A percentile compares a stretch with the other conserved stretches of the same genome.
Evolutionary conservation across 2,888 invertebrate genomes (phyloP).

Genomic region (Abrostola tripartita): DNA sequence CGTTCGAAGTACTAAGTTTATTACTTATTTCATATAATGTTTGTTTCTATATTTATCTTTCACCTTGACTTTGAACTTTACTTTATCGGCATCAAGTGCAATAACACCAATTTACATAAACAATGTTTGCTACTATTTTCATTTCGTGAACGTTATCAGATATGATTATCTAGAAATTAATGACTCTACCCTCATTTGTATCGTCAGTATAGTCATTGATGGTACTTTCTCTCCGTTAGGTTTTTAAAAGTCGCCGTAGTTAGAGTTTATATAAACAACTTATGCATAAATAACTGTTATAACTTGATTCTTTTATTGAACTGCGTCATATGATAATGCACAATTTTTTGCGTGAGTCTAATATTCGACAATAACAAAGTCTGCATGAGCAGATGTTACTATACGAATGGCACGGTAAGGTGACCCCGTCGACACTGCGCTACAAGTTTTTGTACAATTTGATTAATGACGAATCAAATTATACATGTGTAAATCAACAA

Average conservation of each 20-base stretch:
- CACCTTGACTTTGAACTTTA: conserved; percentile 49
- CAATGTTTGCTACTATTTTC: too few species aligned
- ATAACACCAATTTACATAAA: conserved; percentile 46
- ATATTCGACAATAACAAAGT: conserved; percentile 36
- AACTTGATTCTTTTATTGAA: not conserved
- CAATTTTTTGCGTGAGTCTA: conserved; percentile 22
- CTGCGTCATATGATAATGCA: conserved; percentile 1
- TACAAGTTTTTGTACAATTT: conserved; percentile 52
- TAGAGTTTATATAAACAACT: too few species aligned
- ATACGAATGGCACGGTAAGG: conserved; percentile 54
- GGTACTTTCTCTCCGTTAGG: conserved; percentile 13
- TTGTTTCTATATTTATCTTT: conserved; percentile 23
- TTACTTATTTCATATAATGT: conserved; percentile 3
- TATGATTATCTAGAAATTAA: conserved; percentile 31
- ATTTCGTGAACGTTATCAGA: conserved; percentile 47
- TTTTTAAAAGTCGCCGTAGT: not conserved
- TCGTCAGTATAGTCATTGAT: conserved; percentile 29
- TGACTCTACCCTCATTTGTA: conserved; percentile 31
- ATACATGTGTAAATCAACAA: conserved; percentile 54
- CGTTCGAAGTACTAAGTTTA: conserved; percentile 10
- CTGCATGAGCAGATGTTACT: conserved; percentile 59
- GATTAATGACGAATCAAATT: conserved; percentile 55
- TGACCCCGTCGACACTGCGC: conserved; percentile 63
- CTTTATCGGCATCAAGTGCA: conserved; percentile 45
- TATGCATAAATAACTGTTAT: not conserved